Conservation (phyloP, 2,888 invertebrate species). For the Physocephala rufipes region DNA sequence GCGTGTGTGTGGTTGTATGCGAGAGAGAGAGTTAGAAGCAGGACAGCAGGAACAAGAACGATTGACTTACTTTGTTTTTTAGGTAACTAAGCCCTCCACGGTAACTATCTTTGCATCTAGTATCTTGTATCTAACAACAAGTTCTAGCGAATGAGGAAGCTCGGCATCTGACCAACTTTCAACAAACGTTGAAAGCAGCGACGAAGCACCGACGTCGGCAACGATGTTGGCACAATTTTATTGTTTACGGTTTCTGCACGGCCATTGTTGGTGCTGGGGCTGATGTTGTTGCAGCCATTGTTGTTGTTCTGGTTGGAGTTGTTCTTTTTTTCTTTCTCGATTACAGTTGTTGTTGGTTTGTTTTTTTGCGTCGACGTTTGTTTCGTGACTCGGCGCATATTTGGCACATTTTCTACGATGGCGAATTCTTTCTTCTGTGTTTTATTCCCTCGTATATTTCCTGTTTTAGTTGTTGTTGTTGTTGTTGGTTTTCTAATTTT, state of each 20-base stretch:
- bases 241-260: conserved; percentile 35
- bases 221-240: conserved; percentile 29
- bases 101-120: too few species aligned
- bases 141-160: conserved; percentile 18
- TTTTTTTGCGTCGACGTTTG: conserved; percentile 8
- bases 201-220: not conserved
- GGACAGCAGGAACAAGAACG: too few species aligned
- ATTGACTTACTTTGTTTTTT: not conserved
- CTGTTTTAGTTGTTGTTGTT: too few species aligned
- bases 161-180: conserved; percentile 29
- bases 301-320: too few species aligned
- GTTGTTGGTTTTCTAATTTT: too few species aligned
- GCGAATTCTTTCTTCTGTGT: too few species aligned
- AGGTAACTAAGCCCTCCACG: not conserved
- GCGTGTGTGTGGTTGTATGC: too few species aligned
- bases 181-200: too few species aligned
- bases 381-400: conserved; percentile 10
- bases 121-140: conserved; percentile 26
- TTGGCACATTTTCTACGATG: not conserved
- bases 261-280: too few species aligned
- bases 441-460: too few species aligned
- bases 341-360: not conserved
- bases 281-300: not conserved
- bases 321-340: not conserved
- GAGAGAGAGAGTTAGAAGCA: too few species aligned